phyloP scores from a whole-genome alignment of 1,140 invertebrate species.

The Pseudomyrmex pallidus region DNA sequence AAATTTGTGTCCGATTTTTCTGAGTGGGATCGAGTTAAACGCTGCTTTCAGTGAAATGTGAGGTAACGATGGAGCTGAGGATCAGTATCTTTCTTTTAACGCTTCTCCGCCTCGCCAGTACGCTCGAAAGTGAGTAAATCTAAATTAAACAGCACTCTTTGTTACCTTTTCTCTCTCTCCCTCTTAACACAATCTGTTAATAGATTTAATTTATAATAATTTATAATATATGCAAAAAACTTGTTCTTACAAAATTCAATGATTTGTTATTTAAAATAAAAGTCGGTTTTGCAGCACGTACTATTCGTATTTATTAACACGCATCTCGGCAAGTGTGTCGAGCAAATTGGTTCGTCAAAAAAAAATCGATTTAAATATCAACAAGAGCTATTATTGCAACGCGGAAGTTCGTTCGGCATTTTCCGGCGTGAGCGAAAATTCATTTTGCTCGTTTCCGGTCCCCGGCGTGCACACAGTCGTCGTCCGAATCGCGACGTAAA shows the following conservation, averaged over 20 bases:
- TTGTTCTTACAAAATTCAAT: neutral
- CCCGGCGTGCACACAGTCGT: neutral
- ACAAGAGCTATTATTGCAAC: neutral
- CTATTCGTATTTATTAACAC: neutral
- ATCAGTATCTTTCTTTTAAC: constrained; percentile 74
- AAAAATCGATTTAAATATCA: neutral
- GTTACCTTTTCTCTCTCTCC: no score
- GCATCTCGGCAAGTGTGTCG: neutral
- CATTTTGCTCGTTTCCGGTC: constrained; percentile 13
- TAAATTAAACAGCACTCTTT: neutral
- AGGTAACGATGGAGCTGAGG: constrained; percentile 73
- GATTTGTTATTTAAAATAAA: neutral
- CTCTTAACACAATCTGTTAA: neutral
- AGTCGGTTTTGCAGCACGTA: no score
- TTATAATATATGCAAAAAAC: neutral
- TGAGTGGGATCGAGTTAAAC: constrained; percentile 24
- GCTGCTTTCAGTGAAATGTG: constrained; percentile 71
- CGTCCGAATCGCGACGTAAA: constrained; percentile 44
- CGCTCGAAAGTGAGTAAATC: constrained; percentile 73
- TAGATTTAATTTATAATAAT: neutral
- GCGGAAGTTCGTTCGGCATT: neutral
- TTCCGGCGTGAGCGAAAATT: constrained; percentile 22
- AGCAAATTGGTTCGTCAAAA: neutral
- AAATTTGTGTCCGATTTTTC: constrained; percentile 1
- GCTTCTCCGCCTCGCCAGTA: constrained; percentile 70